Evolutionary conservation across 2,113 vertebrate genomes (phyloP).

Genomic region (Aix galericulata): DNA sequence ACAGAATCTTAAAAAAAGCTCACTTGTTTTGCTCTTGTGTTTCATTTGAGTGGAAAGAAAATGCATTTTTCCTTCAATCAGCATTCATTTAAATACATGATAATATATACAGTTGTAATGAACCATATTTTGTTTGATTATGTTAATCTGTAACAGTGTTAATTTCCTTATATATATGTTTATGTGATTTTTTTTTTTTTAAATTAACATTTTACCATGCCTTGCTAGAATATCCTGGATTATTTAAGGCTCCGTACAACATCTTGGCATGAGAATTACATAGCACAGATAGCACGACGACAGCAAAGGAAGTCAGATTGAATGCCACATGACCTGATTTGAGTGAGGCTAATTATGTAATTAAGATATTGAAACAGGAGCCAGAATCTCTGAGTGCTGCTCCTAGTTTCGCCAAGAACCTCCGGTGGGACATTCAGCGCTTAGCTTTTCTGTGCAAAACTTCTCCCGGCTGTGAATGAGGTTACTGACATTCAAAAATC

Average conservation of each 20-base stretch:
- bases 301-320: constrained; percentile 64
- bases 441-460: constrained; percentile 34
- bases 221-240: constrained; percentile 61
- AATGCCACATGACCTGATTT: constrained; percentile 61
- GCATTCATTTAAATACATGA: constrained; percentile 66
- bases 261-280: constrained; percentile 57
- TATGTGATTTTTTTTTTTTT: constrained; percentile 66
- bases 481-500: not conserved
- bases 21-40: constrained; percentile 38
- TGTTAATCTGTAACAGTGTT: constrained; percentile 75
- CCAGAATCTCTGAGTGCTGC: constrained; percentile 42
- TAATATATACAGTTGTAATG: constrained; percentile 74
- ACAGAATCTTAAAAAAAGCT: constrained; percentile 31
- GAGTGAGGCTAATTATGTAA: constrained; percentile 66
- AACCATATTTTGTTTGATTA: constrained; percentile 77
- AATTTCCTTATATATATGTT: constrained; percentile 76
- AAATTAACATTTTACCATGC: constrained; percentile 64
- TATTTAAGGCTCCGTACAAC: constrained; percentile 49
- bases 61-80: constrained; percentile 62
- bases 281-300: constrained; percentile 34
- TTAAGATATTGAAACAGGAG: constrained; percentile 65
- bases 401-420: constrained; percentile 27
- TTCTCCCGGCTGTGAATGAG: not conserved
- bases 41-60: constrained; percentile 53
- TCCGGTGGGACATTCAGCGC: constrained; percentile 8